phyloP scores from a whole-genome alignment of 2,113 vertebrate genomes.

The Neomonachus schauinslandi region DNA sequence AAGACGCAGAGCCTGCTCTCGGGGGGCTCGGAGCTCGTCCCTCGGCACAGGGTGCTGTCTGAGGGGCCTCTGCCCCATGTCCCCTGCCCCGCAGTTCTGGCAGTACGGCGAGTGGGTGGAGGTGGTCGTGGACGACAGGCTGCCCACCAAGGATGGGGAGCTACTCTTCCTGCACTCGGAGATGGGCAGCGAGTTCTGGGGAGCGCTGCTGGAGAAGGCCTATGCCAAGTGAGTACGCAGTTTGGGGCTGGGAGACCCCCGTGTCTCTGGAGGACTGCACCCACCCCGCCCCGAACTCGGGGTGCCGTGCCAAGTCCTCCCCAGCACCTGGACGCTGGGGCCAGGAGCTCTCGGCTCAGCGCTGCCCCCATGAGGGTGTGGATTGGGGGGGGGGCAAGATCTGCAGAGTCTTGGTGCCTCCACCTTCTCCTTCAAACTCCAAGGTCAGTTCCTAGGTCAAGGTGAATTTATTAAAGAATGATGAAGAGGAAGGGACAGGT shows the following conservation, averaged over 20 bases:
- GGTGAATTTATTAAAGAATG: neutral
- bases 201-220: slow-evolving; percentile 89
- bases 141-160: slow-evolving; percentile 86
- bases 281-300: fast-evolving
- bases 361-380: neutral
- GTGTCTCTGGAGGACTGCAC: neutral
- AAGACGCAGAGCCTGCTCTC: neutral
- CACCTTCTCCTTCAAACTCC: neutral
- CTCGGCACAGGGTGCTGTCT: neutral
- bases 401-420: too few species aligned
- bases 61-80: neutral
- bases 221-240: slow-evolving; percentile 85
- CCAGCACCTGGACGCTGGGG: neutral
- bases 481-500: neutral
- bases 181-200: slow-evolving; percentile 88
- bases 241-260: fast-evolving
- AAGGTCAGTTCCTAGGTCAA: neutral
- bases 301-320: fast-evolving
- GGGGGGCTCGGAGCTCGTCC: neutral
- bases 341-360: neutral
- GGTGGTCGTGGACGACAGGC: slow-evolving; percentile 88
- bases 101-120: slow-evolving; percentile 89
- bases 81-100: slow-evolving; percentile 85
- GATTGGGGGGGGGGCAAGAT: fast-evolving
- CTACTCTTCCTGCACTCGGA: slow-evolving; percentile 88